Conservation (phyloP, 2,888 invertebrate genomes). For the Rhogogaster chlorosoma region DNA sequence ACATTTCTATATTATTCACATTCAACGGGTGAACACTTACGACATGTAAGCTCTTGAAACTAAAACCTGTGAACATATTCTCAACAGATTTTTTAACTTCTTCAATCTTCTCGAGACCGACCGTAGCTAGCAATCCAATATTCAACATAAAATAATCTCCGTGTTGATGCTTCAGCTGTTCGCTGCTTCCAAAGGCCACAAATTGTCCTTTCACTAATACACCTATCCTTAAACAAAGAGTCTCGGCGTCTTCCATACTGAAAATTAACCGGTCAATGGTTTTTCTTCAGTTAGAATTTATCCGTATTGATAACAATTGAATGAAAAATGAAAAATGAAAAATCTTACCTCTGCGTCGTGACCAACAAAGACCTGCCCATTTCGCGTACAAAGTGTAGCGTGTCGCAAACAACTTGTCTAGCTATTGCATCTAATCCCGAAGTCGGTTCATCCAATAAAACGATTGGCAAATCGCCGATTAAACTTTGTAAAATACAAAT, state of each 20-base stretch:
- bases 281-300: not conserved
- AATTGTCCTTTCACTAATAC: constrained; percentile 59
- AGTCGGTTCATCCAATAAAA: constrained; percentile 61
- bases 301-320: not conserved
- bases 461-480: constrained; percentile 60
- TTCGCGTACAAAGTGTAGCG: constrained; percentile 58
- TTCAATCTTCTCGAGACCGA: constrained; percentile 46
- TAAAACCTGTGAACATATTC: constrained; percentile 53
- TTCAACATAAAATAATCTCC: constrained; percentile 56
- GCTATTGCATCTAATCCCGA: constrained; percentile 60
- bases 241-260: constrained; percentile 59
- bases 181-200: constrained; percentile 55
- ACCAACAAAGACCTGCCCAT: constrained; percentile 59
- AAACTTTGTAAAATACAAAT: constrained; percentile 59
- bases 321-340: not conserved
- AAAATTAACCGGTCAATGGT: not conserved
- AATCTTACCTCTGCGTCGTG: constrained; percentile 57
- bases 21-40: constrained; percentile 46
- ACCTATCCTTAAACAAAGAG: constrained; percentile 59
- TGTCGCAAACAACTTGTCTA: constrained; percentile 58
- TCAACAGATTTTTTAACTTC: constrained; percentile 54
- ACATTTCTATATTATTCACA: not conserved
- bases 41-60: constrained; percentile 55
- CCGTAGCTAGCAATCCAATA: constrained; percentile 53
- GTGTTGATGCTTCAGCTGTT: constrained; percentile 55